Conservation (phyloP, 2,113 vertebrate species). For the Pampusana beccarii region DNA sequence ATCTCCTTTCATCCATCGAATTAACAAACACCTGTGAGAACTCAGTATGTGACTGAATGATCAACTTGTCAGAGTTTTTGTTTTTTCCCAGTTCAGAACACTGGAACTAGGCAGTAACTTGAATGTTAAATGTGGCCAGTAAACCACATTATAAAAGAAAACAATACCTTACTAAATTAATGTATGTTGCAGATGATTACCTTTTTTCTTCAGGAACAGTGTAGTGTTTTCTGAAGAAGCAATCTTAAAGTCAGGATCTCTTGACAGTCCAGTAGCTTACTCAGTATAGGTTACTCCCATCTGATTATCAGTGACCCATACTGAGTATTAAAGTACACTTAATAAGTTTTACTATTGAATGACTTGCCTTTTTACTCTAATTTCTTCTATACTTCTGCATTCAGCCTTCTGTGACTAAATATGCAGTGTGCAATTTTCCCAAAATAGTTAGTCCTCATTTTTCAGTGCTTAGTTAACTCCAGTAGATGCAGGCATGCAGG, state of each 20-base stretch:
- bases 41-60: background rate
- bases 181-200: background rate
- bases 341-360: background rate
- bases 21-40: background rate
- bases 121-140: background rate
- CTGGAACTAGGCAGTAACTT: no score
- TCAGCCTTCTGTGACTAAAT: background rate
- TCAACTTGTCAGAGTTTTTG: background rate
- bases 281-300: background rate
- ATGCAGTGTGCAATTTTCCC: background rate
- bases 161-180: background rate
- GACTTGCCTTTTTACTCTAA: background rate
- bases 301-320: background rate
- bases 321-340: background rate
- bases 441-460: background rate
- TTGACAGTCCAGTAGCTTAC: background rate
- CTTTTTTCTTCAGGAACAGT: background rate
- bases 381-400: background rate
- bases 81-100: background rate
- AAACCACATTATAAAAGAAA: background rate
- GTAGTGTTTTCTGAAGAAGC: background rate
- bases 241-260: background rate
- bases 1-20: background rate
- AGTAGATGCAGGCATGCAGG: background rate
- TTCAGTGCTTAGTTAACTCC: background rate